phyloP scores from a whole-genome alignment of 2,888 invertebrate species.

The Isoperla grammatica region DNA sequence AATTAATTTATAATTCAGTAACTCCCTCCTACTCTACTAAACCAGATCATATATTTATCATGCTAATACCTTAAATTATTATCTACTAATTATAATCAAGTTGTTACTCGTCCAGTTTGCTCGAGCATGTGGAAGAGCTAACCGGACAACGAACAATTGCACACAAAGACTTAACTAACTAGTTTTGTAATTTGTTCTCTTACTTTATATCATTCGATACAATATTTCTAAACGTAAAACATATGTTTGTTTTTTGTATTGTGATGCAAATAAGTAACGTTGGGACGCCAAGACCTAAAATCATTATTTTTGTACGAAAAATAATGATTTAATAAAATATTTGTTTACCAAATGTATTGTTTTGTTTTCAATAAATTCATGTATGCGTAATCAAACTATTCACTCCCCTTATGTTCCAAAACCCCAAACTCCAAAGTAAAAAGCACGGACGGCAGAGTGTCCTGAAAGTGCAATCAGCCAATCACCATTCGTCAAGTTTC shows the following conservation, averaged over 20 bases:
- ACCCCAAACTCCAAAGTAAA: no score
- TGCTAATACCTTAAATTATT: background rate
- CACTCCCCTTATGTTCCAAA: no score
- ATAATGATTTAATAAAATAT: slow-evolving; percentile 14
- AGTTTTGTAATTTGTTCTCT: background rate
- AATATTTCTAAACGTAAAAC: background rate
- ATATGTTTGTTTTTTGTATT: background rate
- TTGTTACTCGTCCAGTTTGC: background rate
- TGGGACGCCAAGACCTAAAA: background rate
- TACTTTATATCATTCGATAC: background rate
- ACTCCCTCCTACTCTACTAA: slow-evolving; percentile 4
- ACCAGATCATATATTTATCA: slow-evolving; percentile 15
- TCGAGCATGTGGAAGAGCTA: background rate
- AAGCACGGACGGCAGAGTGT: no score
- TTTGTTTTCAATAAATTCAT: no score
- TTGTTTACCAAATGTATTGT: slow-evolving; percentile 15
- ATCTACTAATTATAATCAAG: background rate
- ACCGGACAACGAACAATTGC: background rate
- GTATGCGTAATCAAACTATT: no score
- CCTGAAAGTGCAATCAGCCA: no score
- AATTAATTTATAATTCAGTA: slow-evolving; percentile 13
- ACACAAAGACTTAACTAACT: no score
- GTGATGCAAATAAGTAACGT: background rate
- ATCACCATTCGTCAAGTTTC: no score
- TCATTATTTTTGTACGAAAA: slow-evolving; percentile 3